Percentiles rank a stretch among this genome's conserved stretches.
Evolutionary conservation across 2,113 vertebrate species (phyloP).

Genomic region (Spizaetus ornatus): DNA sequence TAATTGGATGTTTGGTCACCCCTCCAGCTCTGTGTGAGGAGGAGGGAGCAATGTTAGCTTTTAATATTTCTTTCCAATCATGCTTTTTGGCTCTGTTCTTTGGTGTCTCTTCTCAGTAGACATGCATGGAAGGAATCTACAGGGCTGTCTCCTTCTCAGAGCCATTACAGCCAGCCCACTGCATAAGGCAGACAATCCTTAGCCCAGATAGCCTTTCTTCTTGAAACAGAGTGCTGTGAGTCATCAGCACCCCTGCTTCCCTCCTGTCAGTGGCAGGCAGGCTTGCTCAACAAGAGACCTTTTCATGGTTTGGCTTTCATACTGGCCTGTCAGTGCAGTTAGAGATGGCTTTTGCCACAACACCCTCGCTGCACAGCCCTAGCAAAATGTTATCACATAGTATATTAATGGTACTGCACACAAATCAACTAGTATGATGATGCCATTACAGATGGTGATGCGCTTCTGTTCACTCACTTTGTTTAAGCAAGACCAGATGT

Average conservation of each 20-base stretch:
- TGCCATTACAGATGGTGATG: background rate
- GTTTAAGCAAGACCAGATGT: background rate
- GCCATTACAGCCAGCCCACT: background rate
- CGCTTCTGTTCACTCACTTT: background rate
- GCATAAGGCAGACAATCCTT: background rate
- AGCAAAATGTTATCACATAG: background rate
- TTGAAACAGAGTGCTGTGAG: background rate
- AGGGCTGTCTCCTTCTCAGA: background rate
- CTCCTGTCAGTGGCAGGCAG: background rate
- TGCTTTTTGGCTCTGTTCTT: background rate
- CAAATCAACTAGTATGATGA: background rate
- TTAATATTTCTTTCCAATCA: background rate
- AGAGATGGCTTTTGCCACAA: background rate
- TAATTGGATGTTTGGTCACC: background rate
- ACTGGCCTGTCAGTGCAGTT: rapidly evolving
- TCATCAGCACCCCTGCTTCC: background rate
- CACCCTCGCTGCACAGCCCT: background rate
- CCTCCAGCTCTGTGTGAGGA: background rate
- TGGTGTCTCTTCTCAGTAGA: background rate
- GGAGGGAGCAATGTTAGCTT: background rate
- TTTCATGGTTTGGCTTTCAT: background rate
- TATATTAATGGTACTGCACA: background rate
- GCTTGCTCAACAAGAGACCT: background rate
- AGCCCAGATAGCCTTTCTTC: background rate
- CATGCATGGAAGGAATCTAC: background rate